A percentile compares a stretch with the other conserved stretches of the same genome.
phyloP scores from a whole-genome alignment of 30 jellyfish, hydroid and myxozoan genomes.

The Catostylus mosaicus region DNA sequence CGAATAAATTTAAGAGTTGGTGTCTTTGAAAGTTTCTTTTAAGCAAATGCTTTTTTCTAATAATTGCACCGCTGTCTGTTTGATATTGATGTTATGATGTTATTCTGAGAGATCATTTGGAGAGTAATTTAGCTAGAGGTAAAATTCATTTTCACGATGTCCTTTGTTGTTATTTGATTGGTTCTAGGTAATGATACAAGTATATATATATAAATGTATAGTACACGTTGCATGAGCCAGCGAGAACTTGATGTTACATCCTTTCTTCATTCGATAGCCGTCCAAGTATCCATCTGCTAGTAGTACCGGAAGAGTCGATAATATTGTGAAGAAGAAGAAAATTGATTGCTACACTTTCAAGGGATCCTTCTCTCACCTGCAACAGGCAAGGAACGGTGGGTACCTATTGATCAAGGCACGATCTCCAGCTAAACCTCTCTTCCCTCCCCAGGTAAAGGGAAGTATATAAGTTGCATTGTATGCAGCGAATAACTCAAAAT shows the following conservation, averaged over 20 bases:
- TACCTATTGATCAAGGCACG: neutral
- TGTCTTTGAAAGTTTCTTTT: neutral
- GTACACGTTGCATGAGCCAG: no score
- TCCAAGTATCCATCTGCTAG: no score
- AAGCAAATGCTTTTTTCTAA: neutral
- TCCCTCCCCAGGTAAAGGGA: neutral
- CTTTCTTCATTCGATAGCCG: no score
- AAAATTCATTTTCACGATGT: neutral
- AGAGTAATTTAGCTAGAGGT: no score
- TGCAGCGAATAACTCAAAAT: neutral
- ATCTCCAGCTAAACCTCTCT: neutral
- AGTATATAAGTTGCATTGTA: neutral
- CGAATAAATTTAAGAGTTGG: no score
- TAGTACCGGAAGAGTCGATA: no score
- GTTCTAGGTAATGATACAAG: no score
- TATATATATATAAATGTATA: no score
- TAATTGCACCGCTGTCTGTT: neutral
- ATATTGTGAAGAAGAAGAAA: neutral
- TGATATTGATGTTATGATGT: neutral
- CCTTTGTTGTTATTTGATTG: no score
- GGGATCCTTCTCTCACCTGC: neutral
- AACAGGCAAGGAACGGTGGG: neutral
- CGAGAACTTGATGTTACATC: no score
- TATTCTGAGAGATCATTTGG: neutral
- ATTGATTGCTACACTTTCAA: neutral